phyloP scores from a whole-genome alignment of 1,140 invertebrate species.

The Radopholus similis region DNA sequence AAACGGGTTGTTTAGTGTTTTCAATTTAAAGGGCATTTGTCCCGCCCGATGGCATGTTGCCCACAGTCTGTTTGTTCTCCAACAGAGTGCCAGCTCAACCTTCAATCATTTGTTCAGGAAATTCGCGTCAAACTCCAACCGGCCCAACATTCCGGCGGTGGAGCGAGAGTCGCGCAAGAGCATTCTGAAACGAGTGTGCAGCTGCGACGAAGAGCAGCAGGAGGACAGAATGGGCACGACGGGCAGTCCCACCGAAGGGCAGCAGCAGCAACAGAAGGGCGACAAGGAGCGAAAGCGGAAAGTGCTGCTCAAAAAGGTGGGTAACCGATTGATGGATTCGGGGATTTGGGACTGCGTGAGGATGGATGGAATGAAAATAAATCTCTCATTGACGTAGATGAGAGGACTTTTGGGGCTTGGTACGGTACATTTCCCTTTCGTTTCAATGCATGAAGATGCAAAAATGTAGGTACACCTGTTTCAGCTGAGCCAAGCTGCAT shows the following conservation, averaged over 20 bases:
- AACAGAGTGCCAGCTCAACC: too few relatives aligned
- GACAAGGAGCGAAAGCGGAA: background rate
- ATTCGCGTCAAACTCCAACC: background rate
- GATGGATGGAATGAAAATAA: too few relatives aligned
- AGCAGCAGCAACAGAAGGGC: background rate
- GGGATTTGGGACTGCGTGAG: background rate
- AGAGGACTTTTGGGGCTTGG: background rate
- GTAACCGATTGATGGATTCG: background rate
- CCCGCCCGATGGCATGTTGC: too few relatives aligned
- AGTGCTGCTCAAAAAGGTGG: slow-evolving; percentile 14
- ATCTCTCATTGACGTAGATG: background rate
- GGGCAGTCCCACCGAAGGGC: background rate
- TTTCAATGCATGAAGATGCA: background rate
- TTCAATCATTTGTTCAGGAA: background rate
- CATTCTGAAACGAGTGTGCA: slow-evolving; percentile 4
- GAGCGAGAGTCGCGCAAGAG: background rate
- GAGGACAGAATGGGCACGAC: too few relatives aligned
- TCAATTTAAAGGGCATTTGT: too few relatives aligned
- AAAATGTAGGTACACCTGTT: background rate
- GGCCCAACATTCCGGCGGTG: background rate
- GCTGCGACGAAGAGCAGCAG: background rate
- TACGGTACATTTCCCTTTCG: background rate
- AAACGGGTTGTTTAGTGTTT: background rate
- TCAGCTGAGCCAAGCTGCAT: slow-evolving; percentile 10
- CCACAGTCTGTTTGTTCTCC: too few relatives aligned